These are phyloP conservation scores for Pristionchus pacificus DNA, from an alignment of 1,140 invertebrate genomes.

Conservation along the genomic window DNA sequence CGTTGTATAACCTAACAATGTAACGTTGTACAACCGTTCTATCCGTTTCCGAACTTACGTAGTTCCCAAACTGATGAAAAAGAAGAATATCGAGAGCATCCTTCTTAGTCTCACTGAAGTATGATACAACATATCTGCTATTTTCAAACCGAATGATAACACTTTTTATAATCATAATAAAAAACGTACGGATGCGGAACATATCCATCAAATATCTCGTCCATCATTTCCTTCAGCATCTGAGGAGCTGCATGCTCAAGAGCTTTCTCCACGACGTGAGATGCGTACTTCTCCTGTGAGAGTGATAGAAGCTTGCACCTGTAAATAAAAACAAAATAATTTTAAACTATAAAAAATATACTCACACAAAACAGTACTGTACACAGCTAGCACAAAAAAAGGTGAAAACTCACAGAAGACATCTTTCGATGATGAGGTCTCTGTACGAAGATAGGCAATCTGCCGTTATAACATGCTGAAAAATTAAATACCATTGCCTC, in stretches of 20 bases:
- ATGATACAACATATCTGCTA: no score
- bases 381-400: conserved; percentile 8
- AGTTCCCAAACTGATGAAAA: background rate
- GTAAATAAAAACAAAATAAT: no score
- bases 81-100: background rate
- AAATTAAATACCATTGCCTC: no score
- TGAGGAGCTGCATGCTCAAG: conserved; percentile 26
- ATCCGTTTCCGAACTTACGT: no score
- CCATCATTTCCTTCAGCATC: conserved; percentile 35
- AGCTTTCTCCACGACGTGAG: conserved; percentile 49
- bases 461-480: conserved; percentile 35
- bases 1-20: no score
- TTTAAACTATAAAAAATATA: no score
- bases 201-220: conserved; percentile 46
- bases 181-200: conserved; percentile 29
- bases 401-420: conserved; percentile 28
- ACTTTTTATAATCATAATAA: no score
- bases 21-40: no score
- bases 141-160: no score
- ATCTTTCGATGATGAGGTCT: conserved; percentile 32
- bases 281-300: conserved; percentile 48
- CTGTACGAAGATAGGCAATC: conserved; percentile 21
- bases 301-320: no score
- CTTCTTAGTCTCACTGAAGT: no score
- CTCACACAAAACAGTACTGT: conserved; percentile 37